phyloP scores from a whole-genome alignment of 2,888 invertebrate genomes.

The Pecten maximus region DNA sequence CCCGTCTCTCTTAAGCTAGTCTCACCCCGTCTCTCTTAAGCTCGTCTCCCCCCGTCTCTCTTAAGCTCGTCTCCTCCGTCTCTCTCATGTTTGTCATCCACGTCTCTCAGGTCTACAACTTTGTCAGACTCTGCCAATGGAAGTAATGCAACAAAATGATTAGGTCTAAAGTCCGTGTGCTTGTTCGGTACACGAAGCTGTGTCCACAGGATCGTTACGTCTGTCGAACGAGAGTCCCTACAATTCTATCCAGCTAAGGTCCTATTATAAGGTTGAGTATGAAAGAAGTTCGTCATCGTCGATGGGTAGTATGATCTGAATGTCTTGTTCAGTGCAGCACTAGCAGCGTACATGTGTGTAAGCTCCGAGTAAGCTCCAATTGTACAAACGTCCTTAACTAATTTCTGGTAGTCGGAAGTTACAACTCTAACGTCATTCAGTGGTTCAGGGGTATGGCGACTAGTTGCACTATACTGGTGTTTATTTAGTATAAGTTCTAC shows the following conservation, averaged over 20 bases:
- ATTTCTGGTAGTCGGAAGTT: not conserved
- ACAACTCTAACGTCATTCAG: not conserved
- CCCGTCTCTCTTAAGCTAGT: not conserved
- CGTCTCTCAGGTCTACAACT: not conserved
- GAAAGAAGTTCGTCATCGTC: constrained; percentile 2
- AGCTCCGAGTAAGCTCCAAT: constrained; percentile 24
- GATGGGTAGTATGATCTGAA: constrained; percentile 31
- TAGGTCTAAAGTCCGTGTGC: not conserved
- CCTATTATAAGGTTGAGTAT: not conserved
- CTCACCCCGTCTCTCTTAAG: not conserved
- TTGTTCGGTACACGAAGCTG: not conserved
- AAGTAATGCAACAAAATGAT: not conserved
- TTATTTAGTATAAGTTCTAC: not conserved
- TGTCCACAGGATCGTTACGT: constrained; percentile 34
- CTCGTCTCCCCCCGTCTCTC: not conserved
- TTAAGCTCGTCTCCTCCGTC: not conserved
- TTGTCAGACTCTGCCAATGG: not conserved
- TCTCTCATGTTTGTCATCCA: not conserved
- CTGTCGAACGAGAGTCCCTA: not conserved
- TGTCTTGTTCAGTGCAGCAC: not conserved
- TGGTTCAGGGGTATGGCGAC: not conserved
- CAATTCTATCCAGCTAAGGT: not conserved
- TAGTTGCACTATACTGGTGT: not conserved
- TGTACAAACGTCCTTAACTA: not conserved
- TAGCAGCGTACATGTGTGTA: constrained; percentile 35